Base-by-base conservation (phyloP, 2,113 vertebrate species). In the Vimba vimba region DNA sequence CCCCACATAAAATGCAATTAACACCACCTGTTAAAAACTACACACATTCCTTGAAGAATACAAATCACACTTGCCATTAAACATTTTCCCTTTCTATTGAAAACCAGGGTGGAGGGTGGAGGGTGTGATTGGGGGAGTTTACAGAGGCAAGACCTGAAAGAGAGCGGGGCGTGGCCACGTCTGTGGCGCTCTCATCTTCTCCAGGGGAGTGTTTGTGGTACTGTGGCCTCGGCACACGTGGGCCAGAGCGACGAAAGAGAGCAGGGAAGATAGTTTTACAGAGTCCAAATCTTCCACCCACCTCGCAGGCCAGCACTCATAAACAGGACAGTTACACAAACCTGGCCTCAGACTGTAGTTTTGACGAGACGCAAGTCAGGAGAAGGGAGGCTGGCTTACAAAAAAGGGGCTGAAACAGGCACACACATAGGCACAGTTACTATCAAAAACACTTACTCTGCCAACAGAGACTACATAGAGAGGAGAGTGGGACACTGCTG, bases 301-400 rank as follows among this genome's bases (percentile, higher is more conserved):
- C 84, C 89, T 82, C 73, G 36, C 21, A 76, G 74, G 79, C 77
- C 66, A 68, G 59, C 13, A 36, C 43, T 88, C 82, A 83, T 83
- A 90, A 90, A 83, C 82, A 88, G 83, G 74, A 83, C 87, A 79
- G 64, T 25, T 36, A 59, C 62, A 77, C 68, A 74, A 78, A 83
- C 43, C 79, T 55, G 64, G 39, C 30, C 66, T 85, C 79, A 87
- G 64, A 85, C 47, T 59, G 10, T 21, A n/a, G 64, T 57, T 59
- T 23, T 27, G 59, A 60, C 39, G 9, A 76, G 27, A 68, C 25
- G 2, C 10, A 59, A 69, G 52, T 57, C 62, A 59, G 82, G 23
- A 73, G 59, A 64, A 50, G 45, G 68, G 76, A 73, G 69, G 73
- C 69, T 74, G 85, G n/a, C 10, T 25, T 23, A 25, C 10, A 39